A percentile compares a stretch with the other conserved stretches of the same genome.
Evolutionary conservation across 2,797 vertebrate genomes (phyloP).

Genomic region (Silurus lanzhouensis): DNA sequence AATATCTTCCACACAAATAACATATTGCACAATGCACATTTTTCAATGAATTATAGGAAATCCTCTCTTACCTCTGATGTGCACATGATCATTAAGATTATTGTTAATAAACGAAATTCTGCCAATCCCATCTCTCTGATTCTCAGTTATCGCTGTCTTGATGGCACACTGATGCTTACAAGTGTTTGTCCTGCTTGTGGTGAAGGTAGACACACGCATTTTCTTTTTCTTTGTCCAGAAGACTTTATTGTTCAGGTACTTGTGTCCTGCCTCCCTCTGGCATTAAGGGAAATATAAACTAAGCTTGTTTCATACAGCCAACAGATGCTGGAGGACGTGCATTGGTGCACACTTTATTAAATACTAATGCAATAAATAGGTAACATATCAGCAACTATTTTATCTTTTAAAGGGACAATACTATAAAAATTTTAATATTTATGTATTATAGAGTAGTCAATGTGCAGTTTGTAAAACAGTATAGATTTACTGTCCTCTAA

Average conservation of each 20-base stretch:
- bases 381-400: too few species aligned
- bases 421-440: too few species aligned
- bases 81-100: constrained; percentile 64
- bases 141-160: constrained; percentile 56
- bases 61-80: constrained; percentile 63
- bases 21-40: neutral
- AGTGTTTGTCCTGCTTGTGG: constrained; percentile 62
- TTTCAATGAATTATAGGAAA: constrained; percentile 29
- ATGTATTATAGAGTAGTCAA: too few species aligned
- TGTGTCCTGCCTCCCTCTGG: constrained; percentile 68
- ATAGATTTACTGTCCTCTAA: too few species aligned
- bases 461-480: too few species aligned
- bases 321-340: neutral
- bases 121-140: constrained; percentile 58
- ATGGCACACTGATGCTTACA: constrained; percentile 53
- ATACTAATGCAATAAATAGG: neutral
- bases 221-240: constrained; percentile 56
- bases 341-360: neutral
- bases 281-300: neutral
- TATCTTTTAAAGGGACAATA: too few species aligned
- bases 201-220: constrained; percentile 53
- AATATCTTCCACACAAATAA: neutral
- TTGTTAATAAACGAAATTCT: constrained; percentile 61
- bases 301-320: neutral
- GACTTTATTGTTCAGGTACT: constrained; percentile 74